Percentiles rank a stretch among this genome's conserved stretches.
These are phyloP conservation scores for Acinonyx jubatus DNA, from an alignment of 2,113 vertebrate genomes.

Conservation along the genomic window DNA sequence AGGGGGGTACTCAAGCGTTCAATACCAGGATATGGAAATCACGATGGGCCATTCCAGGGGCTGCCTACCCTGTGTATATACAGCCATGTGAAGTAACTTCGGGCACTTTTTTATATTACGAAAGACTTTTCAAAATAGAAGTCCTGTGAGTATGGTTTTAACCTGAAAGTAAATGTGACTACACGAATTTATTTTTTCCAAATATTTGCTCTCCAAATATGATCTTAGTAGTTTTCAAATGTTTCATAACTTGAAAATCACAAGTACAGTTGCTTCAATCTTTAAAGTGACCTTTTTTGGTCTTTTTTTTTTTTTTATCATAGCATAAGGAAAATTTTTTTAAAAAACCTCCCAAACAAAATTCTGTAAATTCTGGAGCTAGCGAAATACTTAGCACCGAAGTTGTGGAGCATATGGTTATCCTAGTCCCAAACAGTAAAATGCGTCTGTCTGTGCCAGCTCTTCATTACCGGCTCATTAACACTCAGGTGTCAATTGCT, in stretches of 20 bases:
- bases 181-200: not conserved
- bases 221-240: constrained; percentile 12
- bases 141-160: not conserved
- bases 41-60: not conserved
- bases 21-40: not conserved
- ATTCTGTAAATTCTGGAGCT: constrained; percentile 75
- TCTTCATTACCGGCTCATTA: constrained; percentile 93
- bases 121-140: not conserved
- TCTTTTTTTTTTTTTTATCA: not conserved
- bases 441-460: constrained; percentile 86
- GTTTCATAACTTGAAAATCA: constrained; percentile 50
- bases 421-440: constrained; percentile 86
- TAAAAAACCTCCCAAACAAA: not conserved
- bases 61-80: not conserved
- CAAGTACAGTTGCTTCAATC: constrained; percentile 7
- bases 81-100: not conserved
- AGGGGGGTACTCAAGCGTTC: not conserved
- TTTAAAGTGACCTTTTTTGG: constrained; percentile 15
- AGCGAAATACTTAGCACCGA: constrained; percentile 83
- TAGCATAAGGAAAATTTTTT: not conserved
- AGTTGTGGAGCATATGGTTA: constrained; percentile 88
- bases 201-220: not conserved
- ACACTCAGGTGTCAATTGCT: constrained; percentile 92
- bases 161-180: not conserved
- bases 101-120: not conserved